Evolutionary conservation across 92 coral and sea anemone species (phyloP).

Genomic region (Bergia sp.): DNA sequence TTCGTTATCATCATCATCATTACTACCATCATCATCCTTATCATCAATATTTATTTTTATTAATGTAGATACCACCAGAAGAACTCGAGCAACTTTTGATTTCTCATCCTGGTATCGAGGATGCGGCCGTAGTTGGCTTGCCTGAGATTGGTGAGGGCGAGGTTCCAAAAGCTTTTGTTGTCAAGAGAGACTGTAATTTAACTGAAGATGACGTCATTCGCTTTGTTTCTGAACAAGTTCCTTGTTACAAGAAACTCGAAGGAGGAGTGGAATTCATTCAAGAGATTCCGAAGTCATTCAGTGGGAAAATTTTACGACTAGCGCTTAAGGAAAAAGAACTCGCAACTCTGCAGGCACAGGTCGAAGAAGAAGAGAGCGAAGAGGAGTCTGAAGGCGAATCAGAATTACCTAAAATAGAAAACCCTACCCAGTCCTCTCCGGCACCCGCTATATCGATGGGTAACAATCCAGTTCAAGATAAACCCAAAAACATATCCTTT

Average conservation of each 20-base stretch:
- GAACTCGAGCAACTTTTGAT: conserved; percentile 76
- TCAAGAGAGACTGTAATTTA: conserved; percentile 58
- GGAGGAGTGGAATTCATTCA: conserved; percentile 81
- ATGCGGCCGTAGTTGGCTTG: conserved; percentile 84
- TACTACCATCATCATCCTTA: too few species aligned
- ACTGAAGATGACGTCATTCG: conserved; percentile 64
- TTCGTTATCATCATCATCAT: background rate
- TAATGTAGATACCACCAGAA: conserved; percentile 73
- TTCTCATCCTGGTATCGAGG: conserved; percentile 81
- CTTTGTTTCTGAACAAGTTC: conserved; percentile 63
- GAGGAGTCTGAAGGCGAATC: background rate
- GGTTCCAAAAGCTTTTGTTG: conserved; percentile 81
- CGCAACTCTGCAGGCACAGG: background rate
- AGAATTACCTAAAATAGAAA: background rate
- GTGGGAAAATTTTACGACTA: conserved; percentile 81
- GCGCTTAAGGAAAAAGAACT: conserved; percentile 60
- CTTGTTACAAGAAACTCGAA: conserved; percentile 65
- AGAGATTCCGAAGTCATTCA: conserved; percentile 73
- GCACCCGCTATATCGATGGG: too few species aligned
- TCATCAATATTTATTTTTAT: background rate
- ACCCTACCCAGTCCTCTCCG: too few species aligned
- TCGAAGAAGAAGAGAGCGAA: background rate
- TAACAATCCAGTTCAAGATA: too few species aligned
- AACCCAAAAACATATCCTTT: too few species aligned
- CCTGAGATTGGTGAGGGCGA: conserved; percentile 79